Evolutionary conservation across 2,113 vertebrate species (phyloP), one percentile per base, ranked within the genome.

Genomic region (Pogona vitticeps): DNA sequence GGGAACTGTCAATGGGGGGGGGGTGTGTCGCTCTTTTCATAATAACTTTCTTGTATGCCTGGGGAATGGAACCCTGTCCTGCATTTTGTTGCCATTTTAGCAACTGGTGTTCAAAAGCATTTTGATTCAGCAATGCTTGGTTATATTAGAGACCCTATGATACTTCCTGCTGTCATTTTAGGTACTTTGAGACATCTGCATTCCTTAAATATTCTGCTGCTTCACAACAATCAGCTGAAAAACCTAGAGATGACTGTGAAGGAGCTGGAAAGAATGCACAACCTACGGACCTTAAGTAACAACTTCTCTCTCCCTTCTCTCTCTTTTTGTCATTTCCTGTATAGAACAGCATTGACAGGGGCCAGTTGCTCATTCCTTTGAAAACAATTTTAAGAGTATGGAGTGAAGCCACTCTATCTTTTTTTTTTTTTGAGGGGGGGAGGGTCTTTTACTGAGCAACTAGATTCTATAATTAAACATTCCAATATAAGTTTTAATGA

Each of bases 201-300:
- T 23, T 95, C 95, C 0, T 91, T 97, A 89, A 91, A 93, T 46
- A 91, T 96, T 59, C 94, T 97, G 33, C 80, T 96, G 90, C 94
- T 98, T 28, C 96, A 97, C 77, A 95, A 97, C 90, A 97, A 98
- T 26, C 94, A 96, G 72, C 80, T 98, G 78, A 94, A 86, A 33
- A 91, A 90, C 6, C 93, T 97, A 36, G 94, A 90, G 0, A 92
- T 89, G 26, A 95, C 96, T 4, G 93, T 97, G 91, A 94, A 94
- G 87, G 97, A 98, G 76, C 77, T 98, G 68, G 97, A 93, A 91
- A 93, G 94, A 87, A 94, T 97, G 92, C 94, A 80, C 20, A 93
- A 93, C 70, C 94, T 97, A 86, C 95, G 94, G 87, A 96, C 85
- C 63, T 90, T 97, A 92, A 97, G 97, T 97, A 96, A 94, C 88